Percentiles rank a stretch among this genome's conserved stretches.
phyloP scores from a whole-genome alignment of 53 echinoderm and acorn worm species.

The Henricia sp. region DNA sequence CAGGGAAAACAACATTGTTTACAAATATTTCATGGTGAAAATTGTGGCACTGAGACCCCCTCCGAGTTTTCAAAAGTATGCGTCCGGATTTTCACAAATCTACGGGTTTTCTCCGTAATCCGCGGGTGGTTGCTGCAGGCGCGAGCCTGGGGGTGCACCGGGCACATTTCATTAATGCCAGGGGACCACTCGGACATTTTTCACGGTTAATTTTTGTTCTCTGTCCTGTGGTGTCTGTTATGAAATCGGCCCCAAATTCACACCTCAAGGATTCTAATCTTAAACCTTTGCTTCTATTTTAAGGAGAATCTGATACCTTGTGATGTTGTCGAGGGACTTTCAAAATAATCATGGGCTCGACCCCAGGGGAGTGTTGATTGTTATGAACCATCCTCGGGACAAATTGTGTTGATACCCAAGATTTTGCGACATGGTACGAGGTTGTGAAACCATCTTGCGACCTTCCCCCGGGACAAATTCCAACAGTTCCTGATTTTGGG shows the following conservation, averaged over 20 bases:
- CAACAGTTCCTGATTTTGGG: no score
- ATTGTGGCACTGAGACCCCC: no score
- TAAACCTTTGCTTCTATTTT: neutral
- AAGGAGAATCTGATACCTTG: neutral
- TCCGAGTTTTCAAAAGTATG: neutral
- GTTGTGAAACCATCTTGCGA: neutral
- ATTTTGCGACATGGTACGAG: neutral
- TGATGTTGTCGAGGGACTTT: neutral
- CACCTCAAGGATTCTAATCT: neutral
- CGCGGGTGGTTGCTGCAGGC: neutral
- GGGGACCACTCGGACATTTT: slow-evolving; percentile 9
- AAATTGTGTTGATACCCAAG: no score
- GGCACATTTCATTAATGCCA: slow-evolving; percentile 18
- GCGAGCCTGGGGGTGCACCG: neutral
- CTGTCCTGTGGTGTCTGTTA: no score
- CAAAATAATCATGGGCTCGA: neutral
- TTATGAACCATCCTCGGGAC: neutral
- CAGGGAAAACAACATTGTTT: no score
- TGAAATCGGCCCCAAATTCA: neutral
- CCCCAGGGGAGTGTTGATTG: neutral
- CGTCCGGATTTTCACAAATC: neutral
- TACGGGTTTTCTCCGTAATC: neutral
- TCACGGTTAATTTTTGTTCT: no score
- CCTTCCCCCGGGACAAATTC: no score
- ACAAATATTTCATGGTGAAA: no score